Percentiles rank a stretch among this genome's conserved stretches.
Conservation (phyloP, 2,113 vertebrate species). For the Corydoras maculifer region DNA sequence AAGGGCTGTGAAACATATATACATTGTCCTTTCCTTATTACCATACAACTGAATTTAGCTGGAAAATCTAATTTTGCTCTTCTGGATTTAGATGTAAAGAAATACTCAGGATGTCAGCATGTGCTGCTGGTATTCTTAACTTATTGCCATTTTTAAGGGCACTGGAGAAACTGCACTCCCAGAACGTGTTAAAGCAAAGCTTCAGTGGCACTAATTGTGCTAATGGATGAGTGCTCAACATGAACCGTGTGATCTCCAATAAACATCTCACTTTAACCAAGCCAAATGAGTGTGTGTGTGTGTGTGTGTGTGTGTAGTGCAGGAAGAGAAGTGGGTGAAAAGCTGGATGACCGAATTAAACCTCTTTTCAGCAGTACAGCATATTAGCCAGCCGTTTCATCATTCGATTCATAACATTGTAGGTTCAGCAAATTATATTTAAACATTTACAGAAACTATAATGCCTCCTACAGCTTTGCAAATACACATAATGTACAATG, state of each 20-base stretch:
- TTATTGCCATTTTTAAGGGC: conserved; percentile 23
- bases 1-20: neutral
- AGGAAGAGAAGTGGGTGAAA: too few species aligned
- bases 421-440: too few species aligned
- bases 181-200: conserved; percentile 22
- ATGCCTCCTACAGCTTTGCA: too few species aligned
- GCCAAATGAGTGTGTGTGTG: neutral
- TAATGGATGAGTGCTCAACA: conserved; percentile 25
- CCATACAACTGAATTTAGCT: conserved; percentile 3
- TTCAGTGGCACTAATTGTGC: conserved; percentile 30
- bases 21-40: neutral
- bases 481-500: too few species aligned
- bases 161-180: conserved; percentile 27
- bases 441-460: too few species aligned
- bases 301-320: conserved; percentile 13
- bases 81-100: neutral
- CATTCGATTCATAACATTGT: too few species aligned
- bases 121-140: conserved; percentile 21
- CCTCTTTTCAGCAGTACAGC: too few species aligned
- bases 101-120: neutral
- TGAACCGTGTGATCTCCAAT: conserved; percentile 30
- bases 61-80: conserved; percentile 1
- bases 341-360: too few species aligned
- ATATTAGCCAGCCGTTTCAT: too few species aligned
- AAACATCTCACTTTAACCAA: conserved; percentile 21